These are phyloP conservation scores for Gnatocerus cornutus DNA, from an alignment of 2,888 invertebrate species.

Conservation along the genomic window DNA sequence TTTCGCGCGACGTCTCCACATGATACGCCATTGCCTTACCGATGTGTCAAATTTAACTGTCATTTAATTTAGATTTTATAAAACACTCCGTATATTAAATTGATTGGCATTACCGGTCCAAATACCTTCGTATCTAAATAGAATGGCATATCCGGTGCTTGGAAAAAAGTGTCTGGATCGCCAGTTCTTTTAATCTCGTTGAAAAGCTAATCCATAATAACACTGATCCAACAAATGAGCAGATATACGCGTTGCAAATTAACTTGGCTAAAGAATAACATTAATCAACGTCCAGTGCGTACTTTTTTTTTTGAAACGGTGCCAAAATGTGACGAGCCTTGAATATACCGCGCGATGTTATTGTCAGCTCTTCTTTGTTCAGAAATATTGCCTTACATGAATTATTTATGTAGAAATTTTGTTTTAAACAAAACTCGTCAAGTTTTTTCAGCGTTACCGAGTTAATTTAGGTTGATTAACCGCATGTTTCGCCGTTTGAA, in stretches of 20 bases:
- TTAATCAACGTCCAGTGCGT: constrained; percentile 52
- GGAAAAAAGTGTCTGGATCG: too few species aligned
- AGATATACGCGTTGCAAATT: constrained; percentile 30
- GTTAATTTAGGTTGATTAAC: constrained; percentile 51
- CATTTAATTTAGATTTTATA: too few species aligned
- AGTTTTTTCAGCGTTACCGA: constrained; percentile 29
- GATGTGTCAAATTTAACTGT: too few species aligned
- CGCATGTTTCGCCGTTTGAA: constrained; percentile 55
- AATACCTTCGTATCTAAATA: too few species aligned
- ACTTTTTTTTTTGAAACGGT: constrained; percentile 41
- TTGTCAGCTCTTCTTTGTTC: constrained; percentile 34
- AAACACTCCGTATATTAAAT: too few species aligned
- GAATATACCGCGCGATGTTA: constrained; percentile 11
- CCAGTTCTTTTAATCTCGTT: too few species aligned
- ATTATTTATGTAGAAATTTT: constrained; percentile 6
- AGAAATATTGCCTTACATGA: not conserved
- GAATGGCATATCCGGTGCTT: too few species aligned
- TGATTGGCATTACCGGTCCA: too few species aligned
- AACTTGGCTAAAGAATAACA: constrained; percentile 47
- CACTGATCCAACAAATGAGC: constrained; percentile 2
- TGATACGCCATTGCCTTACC: too few species aligned
- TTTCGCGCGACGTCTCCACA: too few species aligned
- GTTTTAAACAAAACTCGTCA: constrained; percentile 3
- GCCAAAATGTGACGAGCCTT: constrained; percentile 44
- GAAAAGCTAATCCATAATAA: too few species aligned